Conservation (phyloP, 1,140 invertebrate species). For the Temnothorax nylanderi region DNA sequence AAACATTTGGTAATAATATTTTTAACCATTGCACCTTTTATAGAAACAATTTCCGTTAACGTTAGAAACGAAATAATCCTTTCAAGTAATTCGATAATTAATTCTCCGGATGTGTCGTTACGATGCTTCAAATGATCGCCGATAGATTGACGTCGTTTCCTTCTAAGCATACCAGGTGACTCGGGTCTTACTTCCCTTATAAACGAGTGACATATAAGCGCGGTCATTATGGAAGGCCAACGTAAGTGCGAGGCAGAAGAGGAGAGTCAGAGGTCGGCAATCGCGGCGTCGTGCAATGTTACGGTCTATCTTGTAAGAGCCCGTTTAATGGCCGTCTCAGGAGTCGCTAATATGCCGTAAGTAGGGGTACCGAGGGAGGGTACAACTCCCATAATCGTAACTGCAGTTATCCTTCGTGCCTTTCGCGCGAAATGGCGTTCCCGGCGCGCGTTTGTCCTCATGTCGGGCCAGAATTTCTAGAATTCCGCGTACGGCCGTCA, state of each 20-base stretch:
- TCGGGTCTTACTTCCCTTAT: constrained; percentile 37
- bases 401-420: constrained; percentile 71
- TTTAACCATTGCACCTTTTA: neutral
- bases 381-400: constrained; percentile 77
- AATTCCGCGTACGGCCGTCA: constrained; percentile 10
- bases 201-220: constrained; percentile 50
- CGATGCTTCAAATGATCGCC: neutral
- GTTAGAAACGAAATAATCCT: neutral
- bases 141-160: constrained; percentile 10
- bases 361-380: constrained; percentile 56
- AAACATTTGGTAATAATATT: neutral
- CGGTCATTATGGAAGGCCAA: constrained; percentile 22
- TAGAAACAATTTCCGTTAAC: neutral
- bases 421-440: constrained; percentile 31
- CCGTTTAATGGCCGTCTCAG: constrained; percentile 66
- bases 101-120: neutral
- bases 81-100: constrained; percentile 3
- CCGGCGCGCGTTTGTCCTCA: neutral
- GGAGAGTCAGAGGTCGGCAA: constrained; percentile 62
- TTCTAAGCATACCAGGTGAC: neutral
- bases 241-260: constrained; percentile 31
- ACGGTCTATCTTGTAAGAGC: constrained; percentile 70
- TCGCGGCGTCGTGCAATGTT: constrained; percentile 69
- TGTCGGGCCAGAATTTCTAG: constrained; percentile 32
- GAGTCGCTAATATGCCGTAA: constrained; percentile 75